Base-by-base conservation (phyloP, 2,888 invertebrate species). In the Psylliodes chrysocephalus region DNA sequence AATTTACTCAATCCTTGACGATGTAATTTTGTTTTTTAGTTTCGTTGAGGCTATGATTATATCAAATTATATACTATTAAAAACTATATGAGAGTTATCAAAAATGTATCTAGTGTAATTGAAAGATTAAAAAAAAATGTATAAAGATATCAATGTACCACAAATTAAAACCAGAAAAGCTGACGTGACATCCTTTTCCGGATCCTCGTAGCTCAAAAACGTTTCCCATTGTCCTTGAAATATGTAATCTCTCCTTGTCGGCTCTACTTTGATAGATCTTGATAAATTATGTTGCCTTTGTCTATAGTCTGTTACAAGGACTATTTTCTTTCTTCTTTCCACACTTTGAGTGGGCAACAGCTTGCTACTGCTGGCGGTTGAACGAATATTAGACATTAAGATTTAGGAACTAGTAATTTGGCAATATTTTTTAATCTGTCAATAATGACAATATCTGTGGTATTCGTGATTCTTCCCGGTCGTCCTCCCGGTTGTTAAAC, bases 321-420 rank as follows among this genome's bases (percentile, higher is more conserved):
- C 7, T 10, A 33, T 52, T 33, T 35, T 52, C n/a, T 52, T 52
- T 30, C 52, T 25, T 30, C 15, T 52, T 8, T 46, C 46, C 10
- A 18, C 5, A 17, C 1, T 17, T 17, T 44, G 8, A 17, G 10
- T n/a, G 22, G 5, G 5, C 5, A 5, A 15, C 2, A 2, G 1
- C 7, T 7, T 22, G 14, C 2, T n/a, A n/a, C 22, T 14, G 14
- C 22, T 46, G 19, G 2, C 19, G 46, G 4, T 25, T 46, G 7
- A n/a, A n/a, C n/a, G n/a, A n/a, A n/a, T n/a, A n/a, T n/a, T n/a
- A n/a, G 46, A 46, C 46, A 46, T 46, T n/a, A n/a, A n/a, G n/a
- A n/a, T n/a, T n/a, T n/a, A n/a, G n/a, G n/a, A n/a, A n/a, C n/a
- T n/a, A n/a, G n/a, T n/a, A n/a, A n/a, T n/a, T n/a, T n/a, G n/a